Evolutionary conservation across 2,888 invertebrate genomes (phyloP).

Genomic region (Meghimatium bilineatum): DNA sequence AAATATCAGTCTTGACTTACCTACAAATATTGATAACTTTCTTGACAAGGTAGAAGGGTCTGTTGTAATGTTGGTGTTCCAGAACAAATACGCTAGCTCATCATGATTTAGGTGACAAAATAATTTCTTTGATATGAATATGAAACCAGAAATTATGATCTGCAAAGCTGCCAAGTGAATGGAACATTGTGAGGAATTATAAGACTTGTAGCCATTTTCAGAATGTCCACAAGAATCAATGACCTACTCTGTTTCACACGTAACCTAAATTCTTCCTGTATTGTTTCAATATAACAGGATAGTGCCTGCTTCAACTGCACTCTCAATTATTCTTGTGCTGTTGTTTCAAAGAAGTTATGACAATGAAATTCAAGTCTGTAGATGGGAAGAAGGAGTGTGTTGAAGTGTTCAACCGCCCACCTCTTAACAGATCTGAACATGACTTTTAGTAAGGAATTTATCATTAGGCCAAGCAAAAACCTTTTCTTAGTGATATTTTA

Average conservation of each 20-base stretch:
- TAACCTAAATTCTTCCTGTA: not conserved
- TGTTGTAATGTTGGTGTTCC: not conserved
- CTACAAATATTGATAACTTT: constrained; percentile 16
- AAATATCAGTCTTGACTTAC: too few species aligned
- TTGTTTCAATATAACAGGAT: not conserved
- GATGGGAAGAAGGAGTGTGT: too few species aligned
- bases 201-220: not conserved
- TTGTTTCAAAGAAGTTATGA: too few species aligned
- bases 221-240: not conserved
- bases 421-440: too few species aligned
- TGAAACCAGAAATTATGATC: not conserved
- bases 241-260: not conserved
- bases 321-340: too few species aligned
- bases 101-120: not conserved
- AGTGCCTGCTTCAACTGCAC: too few species aligned
- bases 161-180: constrained; percentile 18
- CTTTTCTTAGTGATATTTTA: too few species aligned
- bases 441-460: too few species aligned
- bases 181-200: constrained; percentile 2
- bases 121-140: not conserved
- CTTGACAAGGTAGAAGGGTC: not conserved
- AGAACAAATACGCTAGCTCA: not conserved
- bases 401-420: too few species aligned
- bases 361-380: too few species aligned
- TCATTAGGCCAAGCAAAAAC: too few species aligned